Base-by-base conservation (phyloP, 2,888 invertebrate species). In the Nipponacmea schrenckii region DNA sequence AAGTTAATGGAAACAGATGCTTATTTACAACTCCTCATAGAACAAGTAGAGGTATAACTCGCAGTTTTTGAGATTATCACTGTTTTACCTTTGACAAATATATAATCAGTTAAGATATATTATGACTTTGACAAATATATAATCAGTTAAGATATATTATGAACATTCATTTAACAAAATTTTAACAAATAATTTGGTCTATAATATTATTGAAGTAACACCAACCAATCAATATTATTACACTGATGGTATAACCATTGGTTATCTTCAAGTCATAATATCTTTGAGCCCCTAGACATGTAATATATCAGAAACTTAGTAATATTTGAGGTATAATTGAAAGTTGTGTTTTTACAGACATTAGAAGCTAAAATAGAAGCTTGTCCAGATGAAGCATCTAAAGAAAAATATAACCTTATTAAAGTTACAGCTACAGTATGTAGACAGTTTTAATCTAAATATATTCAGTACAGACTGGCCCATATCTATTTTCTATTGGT, bases 1-100 rank as follows among this genome's bases (percentile, higher is more conserved):
- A 94, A 96, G 87, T 93, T 98, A 70, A 92, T 95, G 0, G 98
- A 98, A 90, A 96, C 98, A 0, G 98, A 98, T 90, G 95, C 95
- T 26, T 98, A 97, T 90, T 92, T 98, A 73, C 97, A 97, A 91
- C 92, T 98, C 77, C 93, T 98, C 91, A 98, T 98, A 79, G 96
- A 96, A 83, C 95, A 97, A 89, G 94, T 95, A 69, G 93, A 93
- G 89, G 94, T 89, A 72, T 68, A 24, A 10, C 39, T 39, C 5
- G 31, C 31, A 31, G 2, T 2, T 31, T 3, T 31, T 31, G 3
- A 27, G 44, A 67, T 39, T 44, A 12, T 5, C 8, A 26, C 24
- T 68, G 0, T 45, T 46, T 15, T n/a, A 44, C 45, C 67, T 26
- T 45, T 45, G 64, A 62, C 24, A 27, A 17, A 10, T 0, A n/a